Conservation (phyloP, 2,797 vertebrate species). For the Melanotaenia trifasciata region DNA sequence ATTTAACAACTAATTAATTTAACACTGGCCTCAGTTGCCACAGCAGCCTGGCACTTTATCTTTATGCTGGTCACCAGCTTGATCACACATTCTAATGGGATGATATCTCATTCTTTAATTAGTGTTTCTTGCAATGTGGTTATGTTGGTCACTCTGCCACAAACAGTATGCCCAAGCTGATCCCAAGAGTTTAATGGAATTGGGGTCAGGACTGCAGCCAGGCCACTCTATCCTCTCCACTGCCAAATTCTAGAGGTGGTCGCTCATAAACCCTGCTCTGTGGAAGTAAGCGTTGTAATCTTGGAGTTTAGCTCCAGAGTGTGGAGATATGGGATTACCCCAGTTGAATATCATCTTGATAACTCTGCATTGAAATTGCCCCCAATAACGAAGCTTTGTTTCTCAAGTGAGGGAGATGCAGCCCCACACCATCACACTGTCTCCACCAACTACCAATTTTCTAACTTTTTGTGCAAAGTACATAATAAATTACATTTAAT, state of each 20-base stretch:
- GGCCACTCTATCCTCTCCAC: background rate
- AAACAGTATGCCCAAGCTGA: background rate
- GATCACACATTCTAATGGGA: no score
- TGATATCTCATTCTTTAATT: background rate
- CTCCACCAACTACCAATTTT: no score
- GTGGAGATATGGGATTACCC: background rate
- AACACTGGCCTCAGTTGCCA: no score
- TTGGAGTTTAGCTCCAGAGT: background rate
- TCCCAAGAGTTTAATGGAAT: background rate
- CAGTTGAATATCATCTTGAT: background rate
- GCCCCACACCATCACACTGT: background rate
- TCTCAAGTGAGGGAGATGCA: background rate
- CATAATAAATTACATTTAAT: background rate
- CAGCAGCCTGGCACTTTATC: no score
- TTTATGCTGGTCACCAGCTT: no score
- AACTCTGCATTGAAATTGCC: background rate
- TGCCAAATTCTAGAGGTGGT: background rate
- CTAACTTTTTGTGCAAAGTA: no score
- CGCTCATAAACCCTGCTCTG: background rate
- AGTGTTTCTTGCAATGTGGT: background rate
- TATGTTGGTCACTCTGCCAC: background rate
- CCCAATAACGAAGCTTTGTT: no score
- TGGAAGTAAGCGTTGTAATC: background rate
- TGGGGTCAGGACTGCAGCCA: background rate
- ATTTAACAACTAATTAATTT: no score